Conservation (phyloP, 2,888 invertebrate genomes). For the Belgica antarctica region DNA sequence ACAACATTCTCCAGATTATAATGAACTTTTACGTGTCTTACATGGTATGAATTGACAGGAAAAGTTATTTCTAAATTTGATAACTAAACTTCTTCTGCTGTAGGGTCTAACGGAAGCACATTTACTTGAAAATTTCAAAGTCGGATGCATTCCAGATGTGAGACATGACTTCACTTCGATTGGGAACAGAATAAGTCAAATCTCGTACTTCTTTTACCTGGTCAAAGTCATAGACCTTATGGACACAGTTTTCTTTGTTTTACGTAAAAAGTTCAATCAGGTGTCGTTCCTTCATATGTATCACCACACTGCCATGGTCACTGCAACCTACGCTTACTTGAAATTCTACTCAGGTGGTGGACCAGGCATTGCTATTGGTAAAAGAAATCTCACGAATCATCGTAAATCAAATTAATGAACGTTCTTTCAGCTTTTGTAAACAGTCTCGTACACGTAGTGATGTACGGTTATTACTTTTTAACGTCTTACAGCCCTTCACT, state of each 20-base stretch:
- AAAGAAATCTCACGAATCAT: background rate
- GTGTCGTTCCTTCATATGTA: slow-evolving; percentile 67
- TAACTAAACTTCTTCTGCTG: no score
- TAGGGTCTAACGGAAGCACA: no score
- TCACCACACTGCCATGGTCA: slow-evolving; percentile 63
- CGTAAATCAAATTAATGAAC: background rate
- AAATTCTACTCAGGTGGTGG: slow-evolving; percentile 58
- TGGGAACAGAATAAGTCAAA: slow-evolving; percentile 49
- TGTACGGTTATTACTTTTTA: slow-evolving; percentile 79
- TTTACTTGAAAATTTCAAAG: background rate
- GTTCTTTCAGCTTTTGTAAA: slow-evolving; percentile 64
- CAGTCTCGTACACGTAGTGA: slow-evolving; percentile 73
- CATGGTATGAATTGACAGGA: no score
- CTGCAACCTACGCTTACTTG: slow-evolving; percentile 59
- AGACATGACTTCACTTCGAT: slow-evolving; percentile 12
- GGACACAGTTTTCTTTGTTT: slow-evolving; percentile 65
- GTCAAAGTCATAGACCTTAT: slow-evolving; percentile 59
- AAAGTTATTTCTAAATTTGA: no score
- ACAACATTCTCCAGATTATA: slow-evolving; percentile 84
- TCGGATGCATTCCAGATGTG: background rate
- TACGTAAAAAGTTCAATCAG: slow-evolving; percentile 67
- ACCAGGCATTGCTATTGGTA: background rate
- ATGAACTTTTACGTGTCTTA: slow-evolving; percentile 58
- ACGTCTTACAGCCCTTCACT: slow-evolving; percentile 67
- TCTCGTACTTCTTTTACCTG: slow-evolving; percentile 58